Conservation (phyloP, 2,113 vertebrate genomes). For the Urocolius indicus region DNA sequence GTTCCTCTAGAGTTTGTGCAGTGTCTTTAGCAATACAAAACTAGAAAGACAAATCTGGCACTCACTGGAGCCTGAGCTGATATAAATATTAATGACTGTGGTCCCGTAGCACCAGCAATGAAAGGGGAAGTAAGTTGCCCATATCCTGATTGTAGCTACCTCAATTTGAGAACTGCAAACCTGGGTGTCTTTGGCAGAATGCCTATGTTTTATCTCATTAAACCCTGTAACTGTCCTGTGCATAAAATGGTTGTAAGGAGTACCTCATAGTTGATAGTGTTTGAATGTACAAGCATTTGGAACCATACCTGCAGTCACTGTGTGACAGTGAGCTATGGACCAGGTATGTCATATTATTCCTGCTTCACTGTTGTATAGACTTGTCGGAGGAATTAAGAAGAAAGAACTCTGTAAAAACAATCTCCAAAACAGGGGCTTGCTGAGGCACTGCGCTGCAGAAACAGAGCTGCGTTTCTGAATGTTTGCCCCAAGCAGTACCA, state of each 20-base stretch:
- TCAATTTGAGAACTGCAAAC: background rate
- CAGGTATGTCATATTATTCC: background rate
- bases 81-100: fast-evolving
- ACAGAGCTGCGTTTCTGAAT: background rate
- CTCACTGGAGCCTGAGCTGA: background rate
- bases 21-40: background rate
- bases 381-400: background rate
- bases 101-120: background rate
- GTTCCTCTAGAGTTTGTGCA: background rate
- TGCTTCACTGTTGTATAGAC: background rate
- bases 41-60: background rate
- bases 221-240: background rate
- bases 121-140: background rate
- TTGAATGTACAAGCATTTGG: background rate
- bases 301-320: background rate
- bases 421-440: background rate
- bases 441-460: background rate
- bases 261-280: background rate
- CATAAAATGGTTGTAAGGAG: background rate
- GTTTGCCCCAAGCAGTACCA: background rate
- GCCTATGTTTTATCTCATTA: background rate
- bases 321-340: background rate
- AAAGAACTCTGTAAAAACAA: background rate
- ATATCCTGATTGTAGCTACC: background rate
- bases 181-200: background rate